Base-by-base conservation (phyloP, 92 coral and sea anemone genomes). In the Bergia puertoricense region DNA sequence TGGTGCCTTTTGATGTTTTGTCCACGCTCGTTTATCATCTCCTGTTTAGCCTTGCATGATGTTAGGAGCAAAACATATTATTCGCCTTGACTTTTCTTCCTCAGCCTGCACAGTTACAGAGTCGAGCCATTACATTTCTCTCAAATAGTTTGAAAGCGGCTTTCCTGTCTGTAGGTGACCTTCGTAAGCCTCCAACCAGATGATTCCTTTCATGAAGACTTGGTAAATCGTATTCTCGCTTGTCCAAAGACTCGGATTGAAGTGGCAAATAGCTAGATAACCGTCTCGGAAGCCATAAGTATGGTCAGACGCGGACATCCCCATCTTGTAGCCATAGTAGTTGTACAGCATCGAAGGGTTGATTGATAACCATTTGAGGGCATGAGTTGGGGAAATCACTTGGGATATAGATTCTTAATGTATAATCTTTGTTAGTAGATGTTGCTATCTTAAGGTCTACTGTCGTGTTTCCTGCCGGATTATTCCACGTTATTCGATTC, bases 111-210 rank as follows among this genome's bases (percentile, higher is more conserved):
- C 69, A 62, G 69, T 18, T 18, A 16, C 11, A 20, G 18, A 89
- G 0, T 18, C 13, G 0, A 6, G 67, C 7, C 3, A 6, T 80
- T 69, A 85, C 95, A 92, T 91, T 51, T 94, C 96, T 69, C 90
- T 56, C 85, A 94, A 81, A 81, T 86, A 94, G 46, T 42, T 86
- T 74, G 68, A 65, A 59, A 92, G 79, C 1, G 94, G 71, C 30
- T 92, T 80, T 18, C 97, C 96, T 66, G 98, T 96, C 37, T 81
- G 91, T 54, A 77, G 94, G 75, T 94, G 94, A 40, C 88, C 91
- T 76, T 96, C 98, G 65, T 94, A 96, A 1, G 97, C 98, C 45
- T 96, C 98, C 84, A 96, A 84, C 98, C 97, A 96, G 42, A 96
- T 80, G 56, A 91, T 74, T 36, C 98, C 98, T 86, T 96, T 96